Base-by-base conservation (phyloP, 2,888 invertebrate genomes). In the Anodontia alba region DNA sequence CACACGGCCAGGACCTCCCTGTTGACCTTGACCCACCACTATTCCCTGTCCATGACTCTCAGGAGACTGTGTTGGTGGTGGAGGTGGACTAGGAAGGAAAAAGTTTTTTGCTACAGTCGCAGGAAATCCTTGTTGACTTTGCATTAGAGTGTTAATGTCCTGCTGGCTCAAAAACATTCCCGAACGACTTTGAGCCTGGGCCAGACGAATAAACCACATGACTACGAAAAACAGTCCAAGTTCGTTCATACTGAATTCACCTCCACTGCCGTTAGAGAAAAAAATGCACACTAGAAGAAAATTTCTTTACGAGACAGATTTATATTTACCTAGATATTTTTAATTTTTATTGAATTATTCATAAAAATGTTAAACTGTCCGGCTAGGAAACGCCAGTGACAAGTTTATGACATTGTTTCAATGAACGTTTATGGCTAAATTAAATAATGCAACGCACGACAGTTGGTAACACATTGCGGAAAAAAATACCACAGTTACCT, bases 341-440 rank as follows among this genome's bases (percentile, higher is more conserved):
- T 54, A 12, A 57, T 26, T 57, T 57, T 57, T 26, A 57, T 57
- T 62, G 33, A 62, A 62, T 62, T 17, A 62, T 62, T 62, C 62
- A 62, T 62, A 12, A 57, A 57, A 33, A 62, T 38, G 8, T 33
- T 33, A 62, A 62, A 62, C 62, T 62, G 62, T 62, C 62, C 62
- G 23, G 17, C 26, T 26, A 26, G 10, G 7, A 26, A 54, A 5
- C 33, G 62, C 33, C 7, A 33, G 23, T 33, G 62, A 33, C 33
- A 62, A 3, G 7, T 29, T 54, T 26, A 54, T 54, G 54, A 62
- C 62, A 62, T 5, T 31, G 33, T 62, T 2, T 33, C 20, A n/a
- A 62, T 29, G 31, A 62, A 33, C 33, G 5, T 62, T 62, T 62
- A 33, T 62, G 33, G 33, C 31, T 17, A 33, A 20, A 31, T 57